These are phyloP conservation scores for Paralvinella palmiformis DNA, from an alignment of 1,140 invertebrate genomes.

Conservation along the genomic window DNA sequence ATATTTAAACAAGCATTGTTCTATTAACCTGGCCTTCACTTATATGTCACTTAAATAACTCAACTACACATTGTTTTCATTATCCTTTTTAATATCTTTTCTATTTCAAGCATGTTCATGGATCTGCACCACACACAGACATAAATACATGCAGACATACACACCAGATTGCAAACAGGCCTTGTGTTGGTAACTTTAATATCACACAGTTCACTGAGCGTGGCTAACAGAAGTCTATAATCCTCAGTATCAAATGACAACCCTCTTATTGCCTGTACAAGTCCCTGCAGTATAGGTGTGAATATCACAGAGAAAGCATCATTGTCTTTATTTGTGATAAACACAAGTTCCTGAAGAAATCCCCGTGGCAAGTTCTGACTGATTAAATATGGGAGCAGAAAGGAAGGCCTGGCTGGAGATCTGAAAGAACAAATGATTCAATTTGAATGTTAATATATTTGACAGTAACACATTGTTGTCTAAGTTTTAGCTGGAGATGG, in stretches of 20 bases:
- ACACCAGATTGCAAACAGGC: slow-evolving; percentile 73
- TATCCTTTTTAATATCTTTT: too few relatives aligned
- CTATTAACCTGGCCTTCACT: too few relatives aligned
- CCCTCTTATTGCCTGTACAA: slow-evolving; percentile 63
- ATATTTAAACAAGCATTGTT: too few relatives aligned
- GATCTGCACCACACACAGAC: too few relatives aligned
- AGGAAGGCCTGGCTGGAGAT: slow-evolving; percentile 44
- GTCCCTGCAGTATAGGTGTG: slow-evolving; percentile 62
- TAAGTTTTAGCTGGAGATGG: too few relatives aligned
- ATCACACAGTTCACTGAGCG: slow-evolving; percentile 65
- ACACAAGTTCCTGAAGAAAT: slow-evolving; percentile 62
- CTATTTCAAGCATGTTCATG: too few relatives aligned
- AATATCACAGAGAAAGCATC: slow-evolving; percentile 50
- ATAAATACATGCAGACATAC: slow-evolving; percentile 25
- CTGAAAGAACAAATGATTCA: slow-evolving; percentile 21
- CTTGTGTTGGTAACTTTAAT: slow-evolving; percentile 61
- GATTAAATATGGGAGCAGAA: slow-evolving; percentile 58
- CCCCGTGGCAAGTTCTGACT: slow-evolving; percentile 61
- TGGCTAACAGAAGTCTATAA: slow-evolving; percentile 62
- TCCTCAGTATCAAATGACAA: slow-evolving; percentile 66
- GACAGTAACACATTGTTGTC: neutral
- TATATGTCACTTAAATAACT: too few relatives aligned
- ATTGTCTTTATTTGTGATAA: neutral
- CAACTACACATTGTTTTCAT: too few relatives aligned
- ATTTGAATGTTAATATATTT: neutral